Evolutionary conservation across 2,888 invertebrate genomes (phyloP), one percentile per base, ranked within the genome.

Genomic region (Autographa pulchrina): DNA sequence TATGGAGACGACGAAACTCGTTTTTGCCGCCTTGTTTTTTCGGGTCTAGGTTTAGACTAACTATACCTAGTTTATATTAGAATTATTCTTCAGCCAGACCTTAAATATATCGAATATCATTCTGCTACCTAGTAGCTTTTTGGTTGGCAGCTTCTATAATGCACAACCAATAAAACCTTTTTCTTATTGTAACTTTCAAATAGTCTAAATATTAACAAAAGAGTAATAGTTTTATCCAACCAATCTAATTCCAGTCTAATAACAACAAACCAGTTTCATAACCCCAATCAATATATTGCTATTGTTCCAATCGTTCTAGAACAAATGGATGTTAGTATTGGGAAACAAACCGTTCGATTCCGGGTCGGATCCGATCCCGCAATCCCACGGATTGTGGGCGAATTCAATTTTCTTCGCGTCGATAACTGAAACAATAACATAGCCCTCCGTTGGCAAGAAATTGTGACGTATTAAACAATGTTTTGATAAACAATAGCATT

Each of bases 321-420:
- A 78, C 81, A 77, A 78, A 72, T 81, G 68, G 78, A 67, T 74
- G 76, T 74, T 89, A 89, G 87, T 87, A 91, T 92, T 90, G 90
- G 89, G 89, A 91, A 91, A 91, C 90, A 86, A 91, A 90, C 90
- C 89, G 91, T 91, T 92, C 81, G 73, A 82, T 92, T 91, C 90
- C 85, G 88, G 89, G 89, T 88, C 85, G 88, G 85, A 88, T 86
- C 88, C 86, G 80, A 86, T 86, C 88, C 89, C 89, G 84, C 91
- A 92, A 92, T 92, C 89, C 89, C 81, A 86, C 89, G 92, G 93
- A 92, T 93, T 94, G 93, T 92, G 92, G 92, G 92, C 93, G 91
- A 92, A 94, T 95, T 94, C 94, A 94, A 95, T 95, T 94, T 93
- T 92, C 92, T 89, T 91, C 82, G 84, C 88, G 88, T 87, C 92